Conservation (phyloP, 2,797 vertebrate species). For the Sebastiscus tertius region DNA sequence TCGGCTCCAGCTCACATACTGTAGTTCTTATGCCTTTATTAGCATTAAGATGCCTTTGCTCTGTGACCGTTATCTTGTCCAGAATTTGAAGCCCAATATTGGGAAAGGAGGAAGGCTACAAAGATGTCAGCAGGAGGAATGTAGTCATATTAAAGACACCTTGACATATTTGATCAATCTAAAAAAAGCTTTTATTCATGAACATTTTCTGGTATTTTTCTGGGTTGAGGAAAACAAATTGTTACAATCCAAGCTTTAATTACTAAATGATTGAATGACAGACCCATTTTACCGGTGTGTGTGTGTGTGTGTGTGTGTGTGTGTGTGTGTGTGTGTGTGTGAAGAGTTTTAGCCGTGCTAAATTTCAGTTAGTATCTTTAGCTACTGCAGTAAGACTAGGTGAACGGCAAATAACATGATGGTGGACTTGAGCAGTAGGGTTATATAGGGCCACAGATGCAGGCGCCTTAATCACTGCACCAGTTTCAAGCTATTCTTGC, state of each 20-base stretch:
- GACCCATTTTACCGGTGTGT: background rate
- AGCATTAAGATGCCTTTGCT: conserved; percentile 2
- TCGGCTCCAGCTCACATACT: conserved; percentile 23
- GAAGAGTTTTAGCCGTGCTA: background rate
- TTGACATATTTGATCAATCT: background rate
- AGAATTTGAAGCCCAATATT: background rate
- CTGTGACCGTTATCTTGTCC: background rate
- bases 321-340: background rate
- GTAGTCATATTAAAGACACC: background rate
- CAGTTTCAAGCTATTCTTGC: background rate
- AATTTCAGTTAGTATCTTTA: background rate
- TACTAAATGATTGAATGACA: background rate
- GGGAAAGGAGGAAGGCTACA: background rate
- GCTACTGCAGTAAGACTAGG: background rate
- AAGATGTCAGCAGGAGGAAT: background rate
- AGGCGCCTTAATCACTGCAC: conserved; percentile 14
- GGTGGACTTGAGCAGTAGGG: conserved; percentile 25
- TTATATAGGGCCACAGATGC: conserved; percentile 29
- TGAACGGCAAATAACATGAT: background rate
- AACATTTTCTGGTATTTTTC: background rate
- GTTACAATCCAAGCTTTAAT: background rate
- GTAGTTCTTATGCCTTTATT: conserved; percentile 20
- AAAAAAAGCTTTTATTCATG: background rate
- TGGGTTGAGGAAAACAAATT: background rate
- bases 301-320: background rate